Percentiles rank a stretch among this genome's conserved stretches.
Conservation (phyloP, 2,888 invertebrate species). For the Aethes cnicana region DNA sequence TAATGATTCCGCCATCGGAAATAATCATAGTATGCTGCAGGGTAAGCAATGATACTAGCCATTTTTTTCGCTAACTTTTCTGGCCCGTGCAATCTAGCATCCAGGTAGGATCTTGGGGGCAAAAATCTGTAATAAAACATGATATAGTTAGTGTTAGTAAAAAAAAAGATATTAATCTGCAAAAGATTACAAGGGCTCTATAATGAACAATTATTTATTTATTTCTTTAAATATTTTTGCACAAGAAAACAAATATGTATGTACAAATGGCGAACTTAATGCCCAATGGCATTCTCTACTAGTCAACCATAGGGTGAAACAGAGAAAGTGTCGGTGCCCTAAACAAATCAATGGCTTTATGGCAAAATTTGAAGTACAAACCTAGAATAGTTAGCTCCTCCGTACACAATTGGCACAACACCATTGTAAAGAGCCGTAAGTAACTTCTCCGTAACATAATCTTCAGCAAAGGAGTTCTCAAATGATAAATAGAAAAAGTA, state of each 20-base stretch:
- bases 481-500: constrained; percentile 60
- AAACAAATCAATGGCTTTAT: no score
- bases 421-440: constrained; percentile 70
- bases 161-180: no score
- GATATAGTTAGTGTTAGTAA: no score
- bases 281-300: no score
- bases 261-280: no score
- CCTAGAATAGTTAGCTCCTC: constrained; percentile 82
- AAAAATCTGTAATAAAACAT: constrained; percentile 20
- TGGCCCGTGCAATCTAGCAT: constrained; percentile 8
- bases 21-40: background rate
- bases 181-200: no score
- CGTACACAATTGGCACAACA: constrained; percentile 85
- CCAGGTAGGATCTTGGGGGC: constrained; percentile 15
- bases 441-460: constrained; percentile 60
- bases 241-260: no score
- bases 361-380: no score
- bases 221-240: no score
- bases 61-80: constrained; percentile 8
- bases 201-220: no score
- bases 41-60: background rate
- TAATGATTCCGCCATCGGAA: constrained; percentile 23
- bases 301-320: no score
- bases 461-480: constrained; percentile 53
- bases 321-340: no score